Base-by-base conservation (phyloP, 2,888 invertebrate species). In the Cryptus viduatorius region DNA sequence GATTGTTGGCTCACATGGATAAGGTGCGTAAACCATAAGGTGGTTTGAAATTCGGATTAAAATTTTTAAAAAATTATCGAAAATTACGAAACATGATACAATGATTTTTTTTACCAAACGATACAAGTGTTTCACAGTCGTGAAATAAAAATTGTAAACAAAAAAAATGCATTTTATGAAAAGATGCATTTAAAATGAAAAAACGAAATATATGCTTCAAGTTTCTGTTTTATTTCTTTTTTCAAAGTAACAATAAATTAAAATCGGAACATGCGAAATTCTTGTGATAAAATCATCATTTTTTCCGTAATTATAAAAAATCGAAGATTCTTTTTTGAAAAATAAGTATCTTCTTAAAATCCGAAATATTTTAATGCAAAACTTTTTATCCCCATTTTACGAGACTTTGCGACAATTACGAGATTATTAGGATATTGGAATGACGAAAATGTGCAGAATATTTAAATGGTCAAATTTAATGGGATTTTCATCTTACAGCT, bases 1-100 rank as follows among this genome's bases (percentile, higher is more conserved):
- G 98, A 37, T 92, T 98, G 4, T 94, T 98, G 8, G 97, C 98
- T 1, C 98, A 98, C 86, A 97, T 98, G 95, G 98, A 98, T 91
- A 98, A 98, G 96, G 97, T 98, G 94, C 4, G 37, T 37, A n/a
- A n/a, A n/a, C n/a, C n/a, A n/a, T 8, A 37, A 37, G 5, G 37
- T 37, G 24, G 24, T 24, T 24, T 53, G 2, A 10, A 53, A 50
- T 46, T 7, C 0, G 65, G 29, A 0, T 19, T 53, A 3, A 29
- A 19, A 4, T n/a, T n/a, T n/a, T 42, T 46, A 24, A 24, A 24
- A 24, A 24, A 12, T 19, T 59, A 10, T 7, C n/a, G n/a, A 67
- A 67, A 42, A 69, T 46, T 68, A 29, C 7, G 65, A 24, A 24
- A 24, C 2, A 37, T 12, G n/a, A n/a, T n/a, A n/a, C n/a, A 4